Evolutionary conservation across 1,140 invertebrate species (phyloP), one percentile per base, ranked within the genome.

Genomic region (Elymnias hypermnestra): DNA sequence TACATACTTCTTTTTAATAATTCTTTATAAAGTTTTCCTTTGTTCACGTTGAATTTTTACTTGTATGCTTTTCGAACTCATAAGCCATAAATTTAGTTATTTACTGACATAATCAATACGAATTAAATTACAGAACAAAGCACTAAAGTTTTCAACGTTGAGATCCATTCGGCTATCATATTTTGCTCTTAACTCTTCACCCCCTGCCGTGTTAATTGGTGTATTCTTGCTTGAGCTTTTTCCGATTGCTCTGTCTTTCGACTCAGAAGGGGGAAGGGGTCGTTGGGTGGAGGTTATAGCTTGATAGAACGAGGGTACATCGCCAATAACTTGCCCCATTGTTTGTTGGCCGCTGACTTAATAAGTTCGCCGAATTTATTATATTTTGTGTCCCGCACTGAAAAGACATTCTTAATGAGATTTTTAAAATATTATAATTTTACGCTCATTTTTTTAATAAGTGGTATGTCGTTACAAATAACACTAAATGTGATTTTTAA

Each of bases 311-410:
- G 67, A 63, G 73, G 71, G 67, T 72, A 75, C 66, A 77, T 78
- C 73, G 71, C 69, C 79, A 81, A 81, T 81, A 84, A 78, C 75
- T 76, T 66, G 69, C 59, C 67, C 72, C 74, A 84, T 82, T 84
- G 77, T 84, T 82, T 83, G 74, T 79, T 70, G 68, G 70, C 65
- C 67, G 74, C 68, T 67, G 73, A 76, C 77, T 82, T 82, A 82
- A 84, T 84, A 84, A 84, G 75, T 78, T 76, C 69, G 41, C 59
- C 68, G 57, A 75, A 78, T 82, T 79, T 84, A 75, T 81, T 81
- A 76, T 82, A 72, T 81, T 19, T 21, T 21, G 17, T 36, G 17
- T 36, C 33, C 17, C 10, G 12, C 8, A 21, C 17, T 36, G 14
- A 14, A 10, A n/a, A 4, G 7, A 35, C n/a, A 7, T 29, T 13